These are phyloP conservation scores for Drosophila takahashii DNA, from an alignment of 1,140 invertebrate species.

Conservation along the genomic window DNA sequence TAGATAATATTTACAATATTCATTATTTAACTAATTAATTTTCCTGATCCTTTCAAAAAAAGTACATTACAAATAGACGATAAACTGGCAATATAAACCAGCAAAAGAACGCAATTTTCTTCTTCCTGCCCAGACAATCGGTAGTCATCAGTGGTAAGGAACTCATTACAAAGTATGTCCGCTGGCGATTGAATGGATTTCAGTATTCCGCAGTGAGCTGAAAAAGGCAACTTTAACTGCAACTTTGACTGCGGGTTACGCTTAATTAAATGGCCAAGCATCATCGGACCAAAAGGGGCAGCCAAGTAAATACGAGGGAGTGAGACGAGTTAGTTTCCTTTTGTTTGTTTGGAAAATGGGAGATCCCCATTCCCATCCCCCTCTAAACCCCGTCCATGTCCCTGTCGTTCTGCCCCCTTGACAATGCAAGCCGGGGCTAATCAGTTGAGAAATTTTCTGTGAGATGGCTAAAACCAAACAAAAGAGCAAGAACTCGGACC, in stretches of 20 bases:
- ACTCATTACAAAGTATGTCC: slow-evolving; percentile 71
- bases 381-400: not conserved
- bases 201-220: slow-evolving; percentile 50
- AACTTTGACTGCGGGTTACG: slow-evolving; percentile 66
- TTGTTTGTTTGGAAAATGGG: slow-evolving; percentile 33
- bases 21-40: too few relatives aligned
- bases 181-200: slow-evolving; percentile 65
- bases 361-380: not conserved
- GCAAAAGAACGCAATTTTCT: not conserved
- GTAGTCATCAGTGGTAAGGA: slow-evolving; percentile 9
- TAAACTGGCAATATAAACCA: not conserved
- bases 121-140: slow-evolving; percentile 9
- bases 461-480: slow-evolving; percentile 58
- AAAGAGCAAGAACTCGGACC: slow-evolving; percentile 52
- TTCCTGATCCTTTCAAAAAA: too few relatives aligned
- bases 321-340: slow-evolving; percentile 17
- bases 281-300: slow-evolving; percentile 37
- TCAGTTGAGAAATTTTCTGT: slow-evolving; percentile 74
- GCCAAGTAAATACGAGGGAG: slow-evolving; percentile 50
- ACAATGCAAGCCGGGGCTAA: slow-evolving; percentile 72
- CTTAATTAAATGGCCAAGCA: slow-evolving; percentile 79
- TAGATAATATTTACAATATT: too few relatives aligned
- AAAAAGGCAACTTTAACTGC: slow-evolving; percentile 65
- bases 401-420: slow-evolving; percentile 35
- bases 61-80: not conserved